phyloP scores from a whole-genome alignment of 2,888 invertebrate genomes.

The Drosophila recens region DNA sequence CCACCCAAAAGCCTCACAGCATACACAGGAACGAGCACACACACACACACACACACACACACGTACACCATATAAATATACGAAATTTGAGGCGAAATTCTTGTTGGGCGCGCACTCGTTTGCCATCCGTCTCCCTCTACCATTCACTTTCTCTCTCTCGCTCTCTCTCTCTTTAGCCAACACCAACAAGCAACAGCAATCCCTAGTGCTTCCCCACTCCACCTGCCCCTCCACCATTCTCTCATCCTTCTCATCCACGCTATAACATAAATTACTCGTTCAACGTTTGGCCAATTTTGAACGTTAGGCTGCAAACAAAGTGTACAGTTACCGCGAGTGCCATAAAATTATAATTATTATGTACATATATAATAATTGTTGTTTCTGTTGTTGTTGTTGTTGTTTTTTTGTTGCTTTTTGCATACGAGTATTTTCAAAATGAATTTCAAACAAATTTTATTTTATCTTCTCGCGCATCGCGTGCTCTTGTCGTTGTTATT shows the following conservation, averaged over 20 bases:
- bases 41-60: background rate
- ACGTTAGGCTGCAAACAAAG: slow-evolving; percentile 51
- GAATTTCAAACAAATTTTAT: slow-evolving; percentile 51
- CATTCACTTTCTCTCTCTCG: background rate
- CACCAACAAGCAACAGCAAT: background rate
- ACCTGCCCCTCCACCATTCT: background rate
- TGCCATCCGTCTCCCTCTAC: background rate
- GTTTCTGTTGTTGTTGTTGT: background rate
- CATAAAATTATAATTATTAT: slow-evolving; percentile 35
- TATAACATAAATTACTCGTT: slow-evolving; percentile 33
- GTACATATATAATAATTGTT: slow-evolving; percentile 12
- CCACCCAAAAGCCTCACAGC: slow-evolving; percentile 35
- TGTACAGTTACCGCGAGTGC: slow-evolving; percentile 58
- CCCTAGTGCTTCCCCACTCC: background rate
- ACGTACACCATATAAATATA: slow-evolving; percentile 37
- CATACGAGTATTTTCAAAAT: slow-evolving; percentile 35
- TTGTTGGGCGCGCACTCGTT: slow-evolving; percentile 19
- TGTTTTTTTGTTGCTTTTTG: background rate
- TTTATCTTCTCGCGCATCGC: slow-evolving; percentile 14
- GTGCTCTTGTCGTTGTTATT: background rate
- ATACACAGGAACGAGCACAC: slow-evolving; percentile 10
- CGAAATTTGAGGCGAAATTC: slow-evolving; percentile 66
- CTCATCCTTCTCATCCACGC: background rate
- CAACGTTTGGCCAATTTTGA: slow-evolving; percentile 61
- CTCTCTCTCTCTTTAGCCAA: background rate